Conservation (phyloP, 1,140 invertebrate genomes). For the Acyrthosiphon pisum region DNA sequence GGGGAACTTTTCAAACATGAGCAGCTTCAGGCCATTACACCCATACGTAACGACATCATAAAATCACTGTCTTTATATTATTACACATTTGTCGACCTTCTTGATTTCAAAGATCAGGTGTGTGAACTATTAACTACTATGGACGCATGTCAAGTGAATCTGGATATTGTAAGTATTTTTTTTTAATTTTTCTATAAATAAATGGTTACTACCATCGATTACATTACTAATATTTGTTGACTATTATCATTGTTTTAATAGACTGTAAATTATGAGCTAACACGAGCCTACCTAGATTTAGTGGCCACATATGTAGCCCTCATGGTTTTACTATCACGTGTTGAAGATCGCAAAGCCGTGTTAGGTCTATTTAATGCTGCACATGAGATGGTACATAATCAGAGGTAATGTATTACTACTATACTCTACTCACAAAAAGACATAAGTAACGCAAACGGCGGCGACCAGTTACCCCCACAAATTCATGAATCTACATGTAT, state of each 20-base stretch:
- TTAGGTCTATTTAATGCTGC: slow-evolving; percentile 96
- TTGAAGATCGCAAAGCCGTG: slow-evolving; percentile 97
- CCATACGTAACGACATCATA: slow-evolving; percentile 90
- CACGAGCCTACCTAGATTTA: slow-evolving; percentile 94
- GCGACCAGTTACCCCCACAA: no score
- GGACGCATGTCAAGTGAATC: slow-evolving; percentile 92
- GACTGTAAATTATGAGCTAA: slow-evolving; percentile 95
- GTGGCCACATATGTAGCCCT: slow-evolving; percentile 92
- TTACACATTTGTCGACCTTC: slow-evolving; percentile 98
- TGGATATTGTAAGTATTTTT: slow-evolving; percentile 81
- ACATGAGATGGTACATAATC: slow-evolving; percentile 93
- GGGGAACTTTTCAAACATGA: not conserved
- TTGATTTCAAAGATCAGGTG: slow-evolving; percentile 99
- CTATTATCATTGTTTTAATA: slow-evolving; percentile 63
- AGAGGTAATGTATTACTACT: slow-evolving; percentile 66
- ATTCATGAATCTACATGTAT: no score
- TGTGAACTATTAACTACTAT: slow-evolving; percentile 96
- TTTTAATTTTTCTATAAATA: not conserved
- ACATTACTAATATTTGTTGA: not conserved
- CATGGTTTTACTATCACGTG: slow-evolving; percentile 94
- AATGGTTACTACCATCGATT: not conserved
- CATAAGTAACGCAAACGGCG: no score
- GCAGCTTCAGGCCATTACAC: slow-evolving; percentile 79
- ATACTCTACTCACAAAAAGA: no score
- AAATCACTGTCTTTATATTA: slow-evolving; percentile 97